A percentile compares a stretch with the other conserved stretches of the same genome.
These are phyloP conservation scores for Gadopsis bispinosus DNA, from an alignment of 2,797 vertebrate species.

Conservation along the genomic window DNA sequence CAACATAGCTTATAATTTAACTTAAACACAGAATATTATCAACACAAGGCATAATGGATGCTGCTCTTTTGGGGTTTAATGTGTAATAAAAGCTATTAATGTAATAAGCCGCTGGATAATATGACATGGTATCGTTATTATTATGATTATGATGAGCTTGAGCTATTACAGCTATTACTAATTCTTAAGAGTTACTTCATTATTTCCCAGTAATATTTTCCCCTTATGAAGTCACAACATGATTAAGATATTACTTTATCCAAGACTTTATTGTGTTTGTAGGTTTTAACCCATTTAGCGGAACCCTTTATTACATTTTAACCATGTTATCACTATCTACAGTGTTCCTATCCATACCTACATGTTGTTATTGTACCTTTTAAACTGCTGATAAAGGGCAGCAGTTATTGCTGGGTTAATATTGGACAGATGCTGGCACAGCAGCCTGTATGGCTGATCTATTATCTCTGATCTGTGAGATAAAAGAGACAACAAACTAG, in stretches of 20 bases:
- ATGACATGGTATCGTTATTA: not conserved
- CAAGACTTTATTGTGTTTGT: not conserved
- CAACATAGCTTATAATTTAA: too few relatives aligned
- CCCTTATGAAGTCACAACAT: too few relatives aligned
- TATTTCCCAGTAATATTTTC: not conserved
- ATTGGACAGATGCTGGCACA: not conserved
- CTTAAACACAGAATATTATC: too few relatives aligned
- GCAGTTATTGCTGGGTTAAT: constrained; percentile 20
- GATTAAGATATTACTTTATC: not conserved
- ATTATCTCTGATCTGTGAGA: constrained; percentile 34
- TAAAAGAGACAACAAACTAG: constrained; percentile 27
- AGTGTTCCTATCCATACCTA: constrained; percentile 8
- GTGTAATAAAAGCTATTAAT: not conserved
- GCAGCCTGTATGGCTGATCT: constrained; percentile 6
- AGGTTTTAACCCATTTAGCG: not conserved
- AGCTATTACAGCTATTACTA: not conserved
- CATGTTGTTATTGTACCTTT: constrained; percentile 44
- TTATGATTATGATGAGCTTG: constrained; percentile 10
- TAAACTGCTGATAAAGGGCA: constrained; percentile 32
- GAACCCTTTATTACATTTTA: not conserved
- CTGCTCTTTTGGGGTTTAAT: not conserved
- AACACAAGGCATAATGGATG: too few relatives aligned
- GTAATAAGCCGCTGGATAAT: constrained; percentile 10
- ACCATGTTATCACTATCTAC: constrained; percentile 15
- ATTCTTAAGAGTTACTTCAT: not conserved